Evolutionary conservation across 2,888 invertebrate species (phyloP), one percentile per base, ranked within the genome.

Genomic region (Campaea margaritaria): DNA sequence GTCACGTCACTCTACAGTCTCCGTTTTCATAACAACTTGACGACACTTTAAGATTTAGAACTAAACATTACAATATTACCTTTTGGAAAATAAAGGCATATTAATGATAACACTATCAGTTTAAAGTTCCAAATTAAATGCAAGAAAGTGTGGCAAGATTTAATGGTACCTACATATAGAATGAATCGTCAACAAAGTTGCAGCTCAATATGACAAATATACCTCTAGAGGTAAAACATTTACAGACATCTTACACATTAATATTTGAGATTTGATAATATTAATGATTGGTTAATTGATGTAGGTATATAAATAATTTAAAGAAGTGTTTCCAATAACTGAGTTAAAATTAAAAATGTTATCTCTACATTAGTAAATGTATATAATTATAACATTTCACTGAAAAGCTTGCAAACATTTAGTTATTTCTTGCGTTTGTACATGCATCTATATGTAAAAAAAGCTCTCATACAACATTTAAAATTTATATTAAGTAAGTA

Each of bases 61-160:
- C 43, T 49, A 49, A 27, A 53, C 34, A 58, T 47, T 63, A 65
- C 15, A 61, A 59, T 45, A 58, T 47, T 53, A 63, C 47, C 43
- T 53, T 55, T 63, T 52, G 52, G 60, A 41, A 53, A 50, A 58
- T 55, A 52, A 44, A 59, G 51, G 48, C 55, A 51, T 38, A 58
- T 49, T 48, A 52, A 57, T 51, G 28, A 60, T 65, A 42, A 69
- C 56, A 67, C 69, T 67, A 70, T 62, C 62, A 71, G 67, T 72
- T 66, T 69, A 56, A 64, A 67, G 64, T 66, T 75, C 71, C 73
- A 71, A 75, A 79, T 76, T 86, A 87, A 87, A 88, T 87, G 86
- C 86, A 86, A 79, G 80, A 79, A 70, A 77, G 64, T 77, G 85
- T 86, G 88, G 87, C 87, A 88, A 89, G 87, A 86, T 70, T 70